Conservation (phyloP, 2,113 vertebrate species). For the Onychostoma macrolepis region DNA sequence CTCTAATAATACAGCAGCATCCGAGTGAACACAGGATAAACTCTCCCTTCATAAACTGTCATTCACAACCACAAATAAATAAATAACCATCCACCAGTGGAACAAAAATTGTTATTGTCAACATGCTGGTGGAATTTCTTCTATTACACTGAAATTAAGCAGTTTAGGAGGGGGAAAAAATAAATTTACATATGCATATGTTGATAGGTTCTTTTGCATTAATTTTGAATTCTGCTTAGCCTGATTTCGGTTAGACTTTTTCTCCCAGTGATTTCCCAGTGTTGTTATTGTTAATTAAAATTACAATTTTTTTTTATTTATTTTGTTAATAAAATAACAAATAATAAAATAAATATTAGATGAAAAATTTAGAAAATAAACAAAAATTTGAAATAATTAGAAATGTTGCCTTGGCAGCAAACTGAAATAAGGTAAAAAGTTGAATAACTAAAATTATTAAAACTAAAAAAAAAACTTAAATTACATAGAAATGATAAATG, state of each 20-base stretch:
- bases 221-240: not conserved
- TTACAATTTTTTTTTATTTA: no score
- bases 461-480: no score
- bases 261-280: no score
- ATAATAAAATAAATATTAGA: not conserved
- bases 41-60: constrained; percentile 36
- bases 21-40: constrained; percentile 55
- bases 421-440: not conserved
- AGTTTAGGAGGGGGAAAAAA: not conserved
- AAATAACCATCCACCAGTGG: not conserved
- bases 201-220: not conserved
- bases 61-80: constrained; percentile 18
- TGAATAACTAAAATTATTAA: not conserved
- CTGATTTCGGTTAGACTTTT: no score
- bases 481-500: no score
- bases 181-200: not conserved
- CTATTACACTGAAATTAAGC: not conserved
- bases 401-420: not conserved
- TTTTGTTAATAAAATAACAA: not conserved
- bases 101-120: not conserved
- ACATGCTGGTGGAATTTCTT: not conserved
- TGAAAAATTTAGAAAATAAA: not conserved
- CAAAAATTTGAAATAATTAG: not conserved
- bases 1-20: constrained; percentile 62
- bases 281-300: not conserved